phyloP scores from a whole-genome alignment of 2,888 invertebrate species.

The Trichogramma evanescens region DNA sequence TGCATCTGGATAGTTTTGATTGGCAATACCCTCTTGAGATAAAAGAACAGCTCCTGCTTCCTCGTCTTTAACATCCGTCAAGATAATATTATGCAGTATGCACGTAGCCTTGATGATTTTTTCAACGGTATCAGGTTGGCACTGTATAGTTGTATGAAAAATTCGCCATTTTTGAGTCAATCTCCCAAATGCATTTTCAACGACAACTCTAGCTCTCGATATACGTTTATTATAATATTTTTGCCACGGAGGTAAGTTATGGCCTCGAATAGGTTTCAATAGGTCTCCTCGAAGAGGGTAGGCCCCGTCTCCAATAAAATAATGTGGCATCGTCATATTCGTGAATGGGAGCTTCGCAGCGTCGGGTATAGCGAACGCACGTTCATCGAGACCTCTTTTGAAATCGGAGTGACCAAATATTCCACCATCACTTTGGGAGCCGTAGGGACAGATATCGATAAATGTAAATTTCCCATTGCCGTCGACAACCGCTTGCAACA shows the following conservation, averaged over 20 bases:
- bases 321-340: not conserved
- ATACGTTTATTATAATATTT: constrained; percentile 18
- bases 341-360: too few relatives aligned
- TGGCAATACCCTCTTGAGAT: too few relatives aligned
- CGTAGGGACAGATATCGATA: constrained; percentile 23
- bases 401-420: too few relatives aligned
- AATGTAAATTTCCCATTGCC: constrained; percentile 22
- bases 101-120: constrained; percentile 3
- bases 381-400: too few relatives aligned
- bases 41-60: too few relatives aligned
- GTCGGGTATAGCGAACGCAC: too few relatives aligned
- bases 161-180: constrained; percentile 6
- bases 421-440: not conserved
- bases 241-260: not conserved
- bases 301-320: constrained; percentile 17
- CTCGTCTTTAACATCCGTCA: too few relatives aligned
- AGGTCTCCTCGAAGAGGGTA: constrained; percentile 11
- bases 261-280: constrained; percentile 14
- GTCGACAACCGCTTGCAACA: constrained; percentile 23
- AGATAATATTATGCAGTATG: constrained; percentile 6
- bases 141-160: constrained; percentile 5
- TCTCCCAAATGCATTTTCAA: constrained; percentile 16
- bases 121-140: not conserved
- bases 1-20: too few relatives aligned
- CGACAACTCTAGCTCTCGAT: constrained; percentile 14